Conservation (phyloP, 2,113 vertebrate genomes). For the Apaloderma vittatum region DNA sequence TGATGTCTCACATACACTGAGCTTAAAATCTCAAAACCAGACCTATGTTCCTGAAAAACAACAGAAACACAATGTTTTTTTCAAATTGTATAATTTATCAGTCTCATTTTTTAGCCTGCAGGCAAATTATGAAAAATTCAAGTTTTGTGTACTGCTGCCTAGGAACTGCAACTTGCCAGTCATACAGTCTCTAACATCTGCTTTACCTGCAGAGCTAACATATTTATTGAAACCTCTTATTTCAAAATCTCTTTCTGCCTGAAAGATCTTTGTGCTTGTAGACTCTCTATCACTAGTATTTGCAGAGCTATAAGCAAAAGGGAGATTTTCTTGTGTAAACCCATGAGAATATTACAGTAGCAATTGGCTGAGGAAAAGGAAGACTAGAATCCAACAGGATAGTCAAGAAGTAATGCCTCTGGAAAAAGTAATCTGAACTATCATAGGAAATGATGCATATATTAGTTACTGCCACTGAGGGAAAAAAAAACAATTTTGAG, state of each 20-base stretch:
- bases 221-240: background rate
- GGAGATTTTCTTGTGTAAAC: background rate
- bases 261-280: background rate
- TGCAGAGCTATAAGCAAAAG: background rate
- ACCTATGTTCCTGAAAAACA: background rate
- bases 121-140: slow-evolving; percentile 1
- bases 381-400: background rate
- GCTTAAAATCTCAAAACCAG: background rate
- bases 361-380: background rate
- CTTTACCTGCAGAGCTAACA: background rate
- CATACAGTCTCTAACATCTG: background rate
- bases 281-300: background rate
- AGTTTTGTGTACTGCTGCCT: background rate
- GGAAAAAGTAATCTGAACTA: background rate
- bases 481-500: background rate
- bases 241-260: background rate
- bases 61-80: background rate
- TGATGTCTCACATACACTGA: background rate
- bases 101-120: background rate
- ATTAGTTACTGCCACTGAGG: background rate
- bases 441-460: background rate
- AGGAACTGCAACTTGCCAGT: background rate
- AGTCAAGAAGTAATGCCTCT: background rate
- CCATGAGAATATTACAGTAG: background rate
- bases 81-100: background rate